Conservation (phyloP, 1,140 invertebrate species). For the Megathymus violae region DNA sequence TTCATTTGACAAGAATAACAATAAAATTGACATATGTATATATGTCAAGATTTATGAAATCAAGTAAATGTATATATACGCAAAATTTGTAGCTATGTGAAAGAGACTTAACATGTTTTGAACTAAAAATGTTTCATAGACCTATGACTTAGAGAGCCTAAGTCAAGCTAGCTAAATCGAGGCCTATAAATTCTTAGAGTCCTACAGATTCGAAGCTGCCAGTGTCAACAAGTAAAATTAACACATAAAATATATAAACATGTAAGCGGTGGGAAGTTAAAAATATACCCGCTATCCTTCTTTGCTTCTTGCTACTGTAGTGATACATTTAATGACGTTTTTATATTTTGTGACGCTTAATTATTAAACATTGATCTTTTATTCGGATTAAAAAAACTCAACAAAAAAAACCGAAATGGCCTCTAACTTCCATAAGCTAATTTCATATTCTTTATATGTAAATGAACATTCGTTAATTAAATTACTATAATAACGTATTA, state of each 20-base stretch:
- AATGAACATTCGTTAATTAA: neutral
- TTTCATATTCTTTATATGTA: neutral
- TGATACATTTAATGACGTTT: slow-evolving; percentile 33
- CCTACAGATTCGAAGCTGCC: slow-evolving; percentile 51
- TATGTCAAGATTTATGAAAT: no score
- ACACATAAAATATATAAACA: slow-evolving; percentile 58
- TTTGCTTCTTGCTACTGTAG: slow-evolving; percentile 44
- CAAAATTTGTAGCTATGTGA: neutral
- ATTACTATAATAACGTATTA: no score
- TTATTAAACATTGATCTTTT: no score
- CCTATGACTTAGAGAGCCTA: slow-evolving; percentile 11
- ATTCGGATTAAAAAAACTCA: no score
- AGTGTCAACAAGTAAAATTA: slow-evolving; percentile 59
- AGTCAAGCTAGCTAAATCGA: neutral
- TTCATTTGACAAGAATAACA: no score
- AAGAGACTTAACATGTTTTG: slow-evolving; percentile 4
- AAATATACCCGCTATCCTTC: slow-evolving; percentile 69
- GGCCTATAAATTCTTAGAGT: slow-evolving; percentile 33
- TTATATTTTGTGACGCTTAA: neutral
- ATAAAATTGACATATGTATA: no score
- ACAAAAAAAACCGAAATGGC: no score
- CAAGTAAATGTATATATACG: no score
- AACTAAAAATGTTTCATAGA: neutral
- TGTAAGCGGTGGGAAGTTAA: slow-evolving; percentile 75
- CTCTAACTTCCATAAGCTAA: no score